Conservation (phyloP, 2,797 vertebrate species). For the Oryzias dopingdopingensis region DNA sequence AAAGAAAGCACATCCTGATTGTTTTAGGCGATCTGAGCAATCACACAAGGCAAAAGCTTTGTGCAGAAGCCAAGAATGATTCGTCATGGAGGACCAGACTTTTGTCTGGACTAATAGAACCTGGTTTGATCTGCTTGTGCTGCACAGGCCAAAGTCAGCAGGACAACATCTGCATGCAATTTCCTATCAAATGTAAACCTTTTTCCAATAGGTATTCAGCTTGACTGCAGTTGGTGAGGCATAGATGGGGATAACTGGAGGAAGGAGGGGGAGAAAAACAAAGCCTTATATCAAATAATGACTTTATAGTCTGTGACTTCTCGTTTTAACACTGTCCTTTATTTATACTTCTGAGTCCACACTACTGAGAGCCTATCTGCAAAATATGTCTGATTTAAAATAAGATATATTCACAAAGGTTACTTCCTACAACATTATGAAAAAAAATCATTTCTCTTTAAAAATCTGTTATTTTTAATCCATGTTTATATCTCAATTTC, state of each 20-base stretch:
- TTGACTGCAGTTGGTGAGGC: constrained; percentile 48
- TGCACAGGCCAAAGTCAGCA: constrained; percentile 53
- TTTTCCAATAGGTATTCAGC: constrained; percentile 70
- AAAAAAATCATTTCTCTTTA: no score
- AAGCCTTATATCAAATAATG: constrained; percentile 60
- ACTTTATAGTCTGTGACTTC: constrained; percentile 60
- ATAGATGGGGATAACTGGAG: constrained; percentile 21
- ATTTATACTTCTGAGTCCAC: constrained; percentile 40
- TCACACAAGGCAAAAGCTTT: constrained; percentile 54
- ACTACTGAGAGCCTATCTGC: constrained; percentile 27
- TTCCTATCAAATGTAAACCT: constrained; percentile 73
- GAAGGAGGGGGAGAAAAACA: constrained; percentile 40
- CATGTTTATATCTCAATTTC: no score
- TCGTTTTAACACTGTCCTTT: constrained; percentile 55
- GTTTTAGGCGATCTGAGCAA: constrained; percentile 28
- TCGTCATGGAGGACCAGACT: constrained; percentile 62
- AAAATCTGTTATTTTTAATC: no score
- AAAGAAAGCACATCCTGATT: constrained; percentile 36
- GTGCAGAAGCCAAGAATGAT: constrained; percentile 55
- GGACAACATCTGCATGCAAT: constrained; percentile 76
- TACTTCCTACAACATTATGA: neutral
- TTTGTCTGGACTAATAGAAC: constrained; percentile 71
- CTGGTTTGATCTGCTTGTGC: constrained; percentile 55
- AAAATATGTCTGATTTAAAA: constrained; percentile 7
- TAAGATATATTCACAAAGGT: neutral